These are phyloP conservation scores for Eristalinus sepulchralis DNA, from an alignment of 2,888 invertebrate species.

Conservation along the genomic window DNA sequence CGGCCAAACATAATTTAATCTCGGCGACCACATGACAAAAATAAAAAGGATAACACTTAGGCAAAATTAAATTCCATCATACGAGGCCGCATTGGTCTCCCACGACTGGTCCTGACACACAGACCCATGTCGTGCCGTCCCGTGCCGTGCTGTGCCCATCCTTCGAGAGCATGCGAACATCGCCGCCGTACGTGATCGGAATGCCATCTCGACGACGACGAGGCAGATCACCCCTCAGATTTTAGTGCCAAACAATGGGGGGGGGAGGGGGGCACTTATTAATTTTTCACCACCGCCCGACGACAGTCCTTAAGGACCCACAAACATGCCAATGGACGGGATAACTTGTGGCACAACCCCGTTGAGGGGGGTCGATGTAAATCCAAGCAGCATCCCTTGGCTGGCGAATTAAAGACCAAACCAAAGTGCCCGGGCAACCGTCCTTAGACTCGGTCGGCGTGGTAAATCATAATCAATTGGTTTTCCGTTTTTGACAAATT, in stretches of 20 bases:
- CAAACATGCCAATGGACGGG: neutral
- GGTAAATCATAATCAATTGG: conserved; percentile 60
- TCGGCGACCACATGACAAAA: conserved; percentile 41
- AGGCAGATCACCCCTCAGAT: neutral
- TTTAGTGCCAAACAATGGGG: conserved; percentile 17
- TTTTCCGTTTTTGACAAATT: conserved; percentile 57
- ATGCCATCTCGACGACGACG: neutral
- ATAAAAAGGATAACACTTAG: conserved; percentile 62
- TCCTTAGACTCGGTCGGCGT: neutral
- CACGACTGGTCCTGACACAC: conserved; percentile 3
- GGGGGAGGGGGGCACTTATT: conserved; percentile 34
- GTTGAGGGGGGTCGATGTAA: too few species aligned
- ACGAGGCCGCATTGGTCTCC: conserved; percentile 29
- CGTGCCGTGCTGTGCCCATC: conserved; percentile 4
- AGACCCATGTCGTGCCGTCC: neutral
- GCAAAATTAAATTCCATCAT: conserved; percentile 54
- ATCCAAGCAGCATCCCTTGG: neutral
- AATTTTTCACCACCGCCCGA: conserved; percentile 14
- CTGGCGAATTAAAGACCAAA: neutral
- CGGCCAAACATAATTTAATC: conserved; percentile 42
- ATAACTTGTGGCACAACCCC: neutral
- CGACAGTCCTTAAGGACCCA: neutral
- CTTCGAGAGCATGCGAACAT: neutral
- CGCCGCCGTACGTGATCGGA: conserved; percentile 17
- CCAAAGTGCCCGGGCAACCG: neutral